phyloP scores from a whole-genome alignment of 2,888 invertebrate species.

The Eupithecia pulchellata region DNA sequence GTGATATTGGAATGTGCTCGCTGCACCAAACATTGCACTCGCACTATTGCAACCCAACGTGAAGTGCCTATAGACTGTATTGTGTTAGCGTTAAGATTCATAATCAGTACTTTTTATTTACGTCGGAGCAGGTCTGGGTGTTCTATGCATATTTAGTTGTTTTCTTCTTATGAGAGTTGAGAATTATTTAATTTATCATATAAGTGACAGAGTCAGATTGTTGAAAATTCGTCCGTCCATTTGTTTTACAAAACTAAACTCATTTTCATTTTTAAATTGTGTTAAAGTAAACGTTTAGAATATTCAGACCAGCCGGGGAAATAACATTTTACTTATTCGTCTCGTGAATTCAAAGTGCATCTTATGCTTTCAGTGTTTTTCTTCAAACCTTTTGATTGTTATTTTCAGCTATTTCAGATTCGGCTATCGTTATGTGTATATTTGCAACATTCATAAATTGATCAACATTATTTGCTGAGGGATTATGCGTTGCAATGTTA shows the following conservation, averaged over 20 bases:
- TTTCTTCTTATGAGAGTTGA: not conserved
- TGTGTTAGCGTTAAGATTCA: constrained; percentile 45
- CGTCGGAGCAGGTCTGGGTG: not conserved
- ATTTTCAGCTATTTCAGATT: constrained; percentile 69
- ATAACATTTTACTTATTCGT: constrained; percentile 3
- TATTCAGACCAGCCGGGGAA: constrained; percentile 12
- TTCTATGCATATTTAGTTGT: constrained; percentile 10
- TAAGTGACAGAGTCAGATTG: not conserved
- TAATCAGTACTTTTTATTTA: constrained; percentile 19
- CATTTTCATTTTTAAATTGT: not conserved
- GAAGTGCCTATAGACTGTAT: constrained; percentile 42
- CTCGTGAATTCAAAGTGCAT: constrained; percentile 47
- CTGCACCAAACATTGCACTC: constrained; percentile 69
- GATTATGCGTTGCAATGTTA: constrained; percentile 42
- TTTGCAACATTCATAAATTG: constrained; percentile 69
- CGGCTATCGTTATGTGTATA: constrained; percentile 77
- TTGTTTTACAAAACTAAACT: no score
- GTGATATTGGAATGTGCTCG: constrained; percentile 47
- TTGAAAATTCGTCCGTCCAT: no score
- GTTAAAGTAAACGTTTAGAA: not conserved
- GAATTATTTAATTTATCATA: not conserved
- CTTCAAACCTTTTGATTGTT: constrained; percentile 62
- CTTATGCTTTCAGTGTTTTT: constrained; percentile 61
- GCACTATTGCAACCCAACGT: constrained; percentile 40
- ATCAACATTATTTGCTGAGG: constrained; percentile 59